Conservation (phyloP, 2,888 invertebrate species). For the Laspeyria flexula region DNA sequence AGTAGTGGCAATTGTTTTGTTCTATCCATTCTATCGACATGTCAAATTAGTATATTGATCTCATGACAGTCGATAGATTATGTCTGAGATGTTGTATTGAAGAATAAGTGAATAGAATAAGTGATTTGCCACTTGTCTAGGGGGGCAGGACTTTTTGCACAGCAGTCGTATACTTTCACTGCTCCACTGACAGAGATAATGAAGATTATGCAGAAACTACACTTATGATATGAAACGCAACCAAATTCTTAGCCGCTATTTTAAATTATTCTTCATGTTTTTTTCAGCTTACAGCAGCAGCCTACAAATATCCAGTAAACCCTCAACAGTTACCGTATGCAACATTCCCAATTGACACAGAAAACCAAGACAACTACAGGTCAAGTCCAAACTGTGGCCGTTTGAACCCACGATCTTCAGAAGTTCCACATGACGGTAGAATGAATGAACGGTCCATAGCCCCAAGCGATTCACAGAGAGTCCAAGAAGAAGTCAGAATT, state of each 20-base stretch:
- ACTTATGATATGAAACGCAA: not conserved
- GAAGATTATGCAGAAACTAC: too few relatives aligned
- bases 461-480: not conserved
- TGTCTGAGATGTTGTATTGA: too few relatives aligned
- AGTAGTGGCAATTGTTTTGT: too few relatives aligned
- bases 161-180: too few relatives aligned
- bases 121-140: too few relatives aligned
- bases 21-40: too few relatives aligned
- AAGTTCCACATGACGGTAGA: not conserved
- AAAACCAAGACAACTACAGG: constrained; percentile 1
- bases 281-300: constrained; percentile 33
- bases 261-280: not conserved
- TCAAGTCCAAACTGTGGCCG: not conserved
- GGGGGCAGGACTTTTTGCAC: too few relatives aligned
- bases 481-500: constrained; percentile 1
- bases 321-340: not conserved
- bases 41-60: too few relatives aligned
- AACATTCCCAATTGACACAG: not conserved
- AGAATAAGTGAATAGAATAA: too few relatives aligned
- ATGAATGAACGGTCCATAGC: constrained; percentile 9
- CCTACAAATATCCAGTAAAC: constrained; percentile 21
- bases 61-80: too few relatives aligned
- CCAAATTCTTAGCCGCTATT: too few relatives aligned
- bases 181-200: too few relatives aligned
- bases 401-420: not conserved